Base-by-base conservation (phyloP, 2,113 vertebrate genomes). In the Mungos mungo region DNA sequence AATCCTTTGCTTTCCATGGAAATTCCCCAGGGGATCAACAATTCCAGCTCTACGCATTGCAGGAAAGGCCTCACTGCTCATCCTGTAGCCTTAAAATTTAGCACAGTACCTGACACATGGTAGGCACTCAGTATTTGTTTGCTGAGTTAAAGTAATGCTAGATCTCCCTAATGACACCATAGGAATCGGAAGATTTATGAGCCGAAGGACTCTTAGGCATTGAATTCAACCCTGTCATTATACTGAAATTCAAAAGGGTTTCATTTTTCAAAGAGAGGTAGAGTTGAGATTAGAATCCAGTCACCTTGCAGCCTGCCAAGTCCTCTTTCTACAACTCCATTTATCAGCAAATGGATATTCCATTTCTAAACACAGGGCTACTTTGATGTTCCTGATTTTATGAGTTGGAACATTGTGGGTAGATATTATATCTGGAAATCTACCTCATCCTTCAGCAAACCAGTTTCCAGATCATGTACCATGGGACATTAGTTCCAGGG, bases 391-490 rank as follows among this genome's bases (percentile, higher is more conserved):
- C 52, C 65, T 82, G 57, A 38, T 81, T 95, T 74, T 72, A 81
- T 81, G 90, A 90, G 63, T 80, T 90, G 41, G 74, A 47, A 3
- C 41, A 72, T 12, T 45, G 8, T 52, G 21, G 33, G 7, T 81
- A 93, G 95, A 82, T 25, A n/a, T 33, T 80, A 8, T 69, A 54
- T 81, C 52, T 81, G 65, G 65, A 93, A 85, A 88, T 72, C 33
- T 92, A 66, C 57, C 69, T 57, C 13, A 71, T 86, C 33, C 82
- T 82, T n/a, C 90, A 81, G 38, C 33, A 76, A 31, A 88, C 4
- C 27, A 80, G 88, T 97, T 97, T 81, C 57, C 50, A 95, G 92
- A 84, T 94, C 68, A 52, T 18, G 41, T 80, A 57, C 27, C 15
- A 66, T 82, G 35, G 63, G 16, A 31, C 50, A 92, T 93, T 94